Evolutionary conservation across 2,888 invertebrate genomes (phyloP), one percentile per base, ranked within the genome.

Genomic region (Resseliella maxima): DNA sequence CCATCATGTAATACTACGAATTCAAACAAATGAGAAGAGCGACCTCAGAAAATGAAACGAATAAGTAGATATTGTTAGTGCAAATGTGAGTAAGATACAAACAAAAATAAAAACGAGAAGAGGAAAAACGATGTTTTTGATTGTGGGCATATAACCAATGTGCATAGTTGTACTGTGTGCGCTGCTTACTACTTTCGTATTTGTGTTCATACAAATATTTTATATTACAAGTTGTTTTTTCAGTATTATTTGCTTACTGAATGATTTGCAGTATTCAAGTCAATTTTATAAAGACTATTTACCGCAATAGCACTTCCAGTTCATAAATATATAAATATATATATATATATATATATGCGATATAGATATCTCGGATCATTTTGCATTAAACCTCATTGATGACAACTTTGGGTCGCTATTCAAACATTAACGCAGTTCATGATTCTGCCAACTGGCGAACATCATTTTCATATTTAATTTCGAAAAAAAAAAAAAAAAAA

Each of bases 201-300:
- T 59, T 24, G 59, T 59, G 24, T 24, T 24, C 24, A 24, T 59
- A 59, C 59, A 24, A 59, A 59, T 50, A 18, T 24, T 15, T 24
- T 3, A 8, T 15, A 24, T 24, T 24, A 59, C 59, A 2, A 24
- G 6, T 24, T 24, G n/a, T n/a, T 59, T 24, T 45, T 45, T 12
- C n/a, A n/a, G n/a, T n/a, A 24, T 59, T 59, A 24, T 59, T 59
- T 59, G n/a, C n/a, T 24, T 59, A 24, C 24, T 24, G 59, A 59
- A 59, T 59, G 59, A 59, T 59, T 59, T 59, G 12, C 24, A 24
- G 59, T 59, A 24, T 59, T 59, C 59, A 59, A 59, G 59, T 59
- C 27, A 59, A 24, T 50, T 2, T 50, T 50, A 59, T 24, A 59
- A 24, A 2, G 27, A 59, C 59, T 59, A 59, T 59, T 59, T 59